These are phyloP conservation scores for Quadriops clusia DNA, from an alignment of 2,888 invertebrate genomes.

Conservation along the genomic window DNA sequence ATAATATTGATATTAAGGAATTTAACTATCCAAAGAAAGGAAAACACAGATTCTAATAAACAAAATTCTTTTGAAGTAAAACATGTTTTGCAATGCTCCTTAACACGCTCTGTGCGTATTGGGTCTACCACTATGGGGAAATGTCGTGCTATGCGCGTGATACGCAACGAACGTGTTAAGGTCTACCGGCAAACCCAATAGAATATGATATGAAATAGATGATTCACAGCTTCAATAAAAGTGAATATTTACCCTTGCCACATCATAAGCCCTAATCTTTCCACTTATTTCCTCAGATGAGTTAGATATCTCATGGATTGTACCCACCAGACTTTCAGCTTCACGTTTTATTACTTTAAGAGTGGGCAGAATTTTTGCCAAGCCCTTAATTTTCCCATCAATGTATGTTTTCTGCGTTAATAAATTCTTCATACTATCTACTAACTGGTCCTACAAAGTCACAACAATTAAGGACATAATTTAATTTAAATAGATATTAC, in stretches of 20 bases:
- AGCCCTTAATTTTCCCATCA: conserved; percentile 66
- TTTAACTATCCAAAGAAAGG: too few species aligned
- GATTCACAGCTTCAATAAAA: too few species aligned
- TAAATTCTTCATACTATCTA: conserved; percentile 56
- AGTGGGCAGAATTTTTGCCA: conserved; percentile 71
- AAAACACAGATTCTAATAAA: too few species aligned
- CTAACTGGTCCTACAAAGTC: conserved; percentile 50
- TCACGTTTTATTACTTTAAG: conserved; percentile 67
- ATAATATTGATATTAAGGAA: too few species aligned
- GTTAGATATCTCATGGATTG: conserved; percentile 77
- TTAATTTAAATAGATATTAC: background rate
- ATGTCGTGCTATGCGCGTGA: too few species aligned
- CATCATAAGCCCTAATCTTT: conserved; percentile 87
- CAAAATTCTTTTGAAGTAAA: conserved; percentile 1
- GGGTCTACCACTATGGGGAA: too few species aligned
- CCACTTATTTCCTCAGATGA: conserved; percentile 90
- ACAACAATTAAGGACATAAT: background rate
- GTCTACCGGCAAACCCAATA: too few species aligned
- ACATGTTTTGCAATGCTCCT: too few species aligned
- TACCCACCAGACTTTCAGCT: conserved; percentile 67
- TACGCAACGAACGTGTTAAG: too few species aligned
- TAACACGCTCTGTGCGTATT: too few species aligned
- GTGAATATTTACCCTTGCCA: conserved; percentile 65
- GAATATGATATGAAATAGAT: conserved; percentile 1
- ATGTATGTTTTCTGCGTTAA: conserved; percentile 63